Evolutionary conservation across 1,140 invertebrate species (phyloP).

Genomic region (Drosophila repleta): DNA sequence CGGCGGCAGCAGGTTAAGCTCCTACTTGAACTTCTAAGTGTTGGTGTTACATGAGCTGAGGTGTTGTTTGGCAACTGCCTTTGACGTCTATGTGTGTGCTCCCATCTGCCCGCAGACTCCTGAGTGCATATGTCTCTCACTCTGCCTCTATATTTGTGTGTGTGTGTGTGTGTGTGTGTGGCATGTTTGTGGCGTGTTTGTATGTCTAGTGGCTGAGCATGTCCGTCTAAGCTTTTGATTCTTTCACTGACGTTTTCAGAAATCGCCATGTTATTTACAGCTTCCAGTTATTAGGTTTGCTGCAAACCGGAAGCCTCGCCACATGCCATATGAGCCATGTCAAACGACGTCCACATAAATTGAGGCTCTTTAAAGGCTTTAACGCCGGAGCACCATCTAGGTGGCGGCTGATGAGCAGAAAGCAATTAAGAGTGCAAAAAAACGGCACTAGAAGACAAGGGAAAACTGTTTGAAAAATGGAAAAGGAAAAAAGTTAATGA

Average conservation of each 20-base stretch:
- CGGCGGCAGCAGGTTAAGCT: slow-evolving; percentile 74
- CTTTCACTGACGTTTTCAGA: slow-evolving; percentile 31
- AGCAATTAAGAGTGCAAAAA: slow-evolving; percentile 47
- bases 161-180: slow-evolving; percentile 17
- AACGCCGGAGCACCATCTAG: too few relatives aligned
- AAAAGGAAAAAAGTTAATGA: slow-evolving; percentile 1
- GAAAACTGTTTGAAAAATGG: neutral
- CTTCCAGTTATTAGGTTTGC: slow-evolving; percentile 51
- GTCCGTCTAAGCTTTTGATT: slow-evolving; percentile 37
- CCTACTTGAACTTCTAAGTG: slow-evolving; percentile 77
- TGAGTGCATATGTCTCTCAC: slow-evolving; percentile 41
- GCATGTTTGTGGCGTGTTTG: slow-evolving; percentile 28
- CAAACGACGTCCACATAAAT: slow-evolving; percentile 47
- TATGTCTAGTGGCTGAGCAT: slow-evolving; percentile 20
- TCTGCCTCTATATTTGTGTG: slow-evolving; percentile 1
- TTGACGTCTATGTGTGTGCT: slow-evolving; percentile 57
- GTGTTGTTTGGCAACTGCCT: slow-evolving; percentile 77
- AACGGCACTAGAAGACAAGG: neutral
- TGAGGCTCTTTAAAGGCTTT: slow-evolving; percentile 35
- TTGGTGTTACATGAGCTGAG: slow-evolving; percentile 72
- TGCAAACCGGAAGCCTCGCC: slow-evolving; percentile 26
- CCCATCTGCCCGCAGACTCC: slow-evolving; percentile 39
- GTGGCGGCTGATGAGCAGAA: slow-evolving; percentile 40
- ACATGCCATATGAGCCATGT: slow-evolving; percentile 34
- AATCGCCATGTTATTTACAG: slow-evolving; percentile 42